Base-by-base conservation (phyloP, 2,888 invertebrate species). In the Ceramica pisi region DNA sequence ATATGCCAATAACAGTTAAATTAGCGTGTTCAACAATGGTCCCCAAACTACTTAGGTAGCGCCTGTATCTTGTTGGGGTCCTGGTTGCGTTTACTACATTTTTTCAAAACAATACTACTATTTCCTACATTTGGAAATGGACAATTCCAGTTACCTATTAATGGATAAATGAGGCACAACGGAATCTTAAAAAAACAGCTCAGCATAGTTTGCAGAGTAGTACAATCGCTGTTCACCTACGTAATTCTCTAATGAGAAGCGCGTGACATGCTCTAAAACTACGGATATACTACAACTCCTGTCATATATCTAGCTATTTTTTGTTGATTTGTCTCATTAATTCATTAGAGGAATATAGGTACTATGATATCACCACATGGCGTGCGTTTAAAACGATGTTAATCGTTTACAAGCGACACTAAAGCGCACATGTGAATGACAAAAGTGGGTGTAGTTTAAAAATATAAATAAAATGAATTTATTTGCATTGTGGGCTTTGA, bases 321-420 rank as follows among this genome's bases (percentile, higher is more conserved):
- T 88, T 88, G 89, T 90, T 90, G 87, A 89, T 92, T 93, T 91
- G 90, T 87, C 85, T 90, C 90, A 91, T 94, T 93, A 91, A 89
- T 89, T 90, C 86, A 90, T 91, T 92, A 91, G 86, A 86, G 82
- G 81, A 87, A 83, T 73, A 82, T 87, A 86, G 80, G 88, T 87
- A 46, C 82, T 71, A 90, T 93, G 94, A 93, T 92, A 92, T 94
- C 94, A 94, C 88, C 90, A 85, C 81, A 86, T 88, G 87, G 75
- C 83, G 82, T 84, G 81, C 78, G 87, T 88, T 84, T 84, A 87
- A 69, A 87, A 87, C 84, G 87, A 84, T 70, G 86, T 91, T 90
- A 89, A 91, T 91, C 87, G 90, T 88, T 89, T 82, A 82, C 81
- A 80, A 90, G 89, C 88, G 87, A 82, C 86, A 83, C 85, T 86